Evolutionary conservation across 23 tunicate genomes (phyloP).

Genomic region (Oikopleura albicans): DNA sequence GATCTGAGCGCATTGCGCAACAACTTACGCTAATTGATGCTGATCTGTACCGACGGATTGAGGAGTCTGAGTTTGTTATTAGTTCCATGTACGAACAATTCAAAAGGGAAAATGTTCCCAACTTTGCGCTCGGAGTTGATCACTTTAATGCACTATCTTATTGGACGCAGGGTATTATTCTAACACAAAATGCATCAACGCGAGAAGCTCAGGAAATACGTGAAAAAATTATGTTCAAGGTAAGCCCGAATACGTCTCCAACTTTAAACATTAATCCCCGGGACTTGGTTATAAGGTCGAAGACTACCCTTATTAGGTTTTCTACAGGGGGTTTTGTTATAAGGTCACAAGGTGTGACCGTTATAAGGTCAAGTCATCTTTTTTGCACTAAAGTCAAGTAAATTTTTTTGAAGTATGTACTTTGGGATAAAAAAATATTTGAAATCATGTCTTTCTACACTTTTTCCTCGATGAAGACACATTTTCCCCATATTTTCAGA

Average conservation of each 20-base stretch:
- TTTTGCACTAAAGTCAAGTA: too few relatives aligned
- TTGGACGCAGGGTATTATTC: constrained; percentile 2
- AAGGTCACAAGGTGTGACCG: too few relatives aligned
- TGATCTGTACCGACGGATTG: neutral
- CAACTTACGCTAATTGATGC: neutral
- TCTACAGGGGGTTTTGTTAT: too few relatives aligned
- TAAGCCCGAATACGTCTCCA: neutral
- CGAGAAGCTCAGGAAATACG: neutral
- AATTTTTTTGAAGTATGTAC: too few relatives aligned
- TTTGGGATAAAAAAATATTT: too few relatives aligned
- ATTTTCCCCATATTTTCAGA: too few relatives aligned
- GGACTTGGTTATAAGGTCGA: too few relatives aligned
- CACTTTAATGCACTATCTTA: neutral
- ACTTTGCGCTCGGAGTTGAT: neutral
- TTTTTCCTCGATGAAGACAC: too few relatives aligned
- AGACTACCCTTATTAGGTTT: too few relatives aligned
- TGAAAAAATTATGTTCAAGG: neutral
- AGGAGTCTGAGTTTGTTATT: neutral
- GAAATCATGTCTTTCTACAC: too few relatives aligned
- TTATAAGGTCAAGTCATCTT: too few relatives aligned
- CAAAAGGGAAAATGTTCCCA: neutral
- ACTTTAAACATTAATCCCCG: too few relatives aligned
- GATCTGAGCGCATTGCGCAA: neutral
- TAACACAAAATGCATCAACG: neutral
- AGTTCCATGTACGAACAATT: neutral